Percentiles rank a stretch among this genome's conserved stretches.
These are phyloP conservation scores for Brachylomia viminalis DNA, from an alignment of 2,888 invertebrate genomes.

Conservation along the genomic window DNA sequence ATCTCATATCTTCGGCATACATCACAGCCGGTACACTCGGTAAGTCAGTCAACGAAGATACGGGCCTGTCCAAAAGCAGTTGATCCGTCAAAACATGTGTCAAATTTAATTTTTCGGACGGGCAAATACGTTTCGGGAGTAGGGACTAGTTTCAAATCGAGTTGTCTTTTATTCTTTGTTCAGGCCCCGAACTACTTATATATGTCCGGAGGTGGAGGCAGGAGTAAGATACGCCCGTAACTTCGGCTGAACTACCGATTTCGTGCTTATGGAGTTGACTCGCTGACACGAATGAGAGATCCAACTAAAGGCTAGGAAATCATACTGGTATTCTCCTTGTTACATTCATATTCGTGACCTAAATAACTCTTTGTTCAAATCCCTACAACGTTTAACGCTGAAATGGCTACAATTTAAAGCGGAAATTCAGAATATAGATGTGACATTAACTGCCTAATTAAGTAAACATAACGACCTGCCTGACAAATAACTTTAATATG, in stretches of 20 bases:
- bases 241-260: too few species aligned
- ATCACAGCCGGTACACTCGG: conserved; percentile 47
- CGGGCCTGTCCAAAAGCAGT: too few species aligned
- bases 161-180: too few species aligned
- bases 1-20: conserved; percentile 78
- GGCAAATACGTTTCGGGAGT: too few species aligned
- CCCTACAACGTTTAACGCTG: conserved; percentile 29
- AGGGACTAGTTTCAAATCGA: too few species aligned
- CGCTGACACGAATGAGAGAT: conserved; percentile 27
- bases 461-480: conserved; percentile 61
- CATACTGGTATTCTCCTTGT: conserved; percentile 12
- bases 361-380: conserved; percentile 35
- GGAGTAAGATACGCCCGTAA: too few species aligned
- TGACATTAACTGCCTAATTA: conserved; percentile 72
- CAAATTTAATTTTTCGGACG: too few species aligned
- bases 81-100: too few species aligned
- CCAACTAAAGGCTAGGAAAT: conserved; percentile 38
- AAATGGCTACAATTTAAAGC: conserved; percentile 45
- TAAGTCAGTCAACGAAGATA: too few species aligned
- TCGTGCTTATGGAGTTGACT: too few species aligned
- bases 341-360: conserved; percentile 24
- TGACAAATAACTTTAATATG: conserved; percentile 66
- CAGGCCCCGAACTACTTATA: too few species aligned
- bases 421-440: conserved; percentile 52
- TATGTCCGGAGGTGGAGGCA: too few species aligned